Conservation (phyloP, 2,888 invertebrate species). For the Salpingus planirostris region DNA sequence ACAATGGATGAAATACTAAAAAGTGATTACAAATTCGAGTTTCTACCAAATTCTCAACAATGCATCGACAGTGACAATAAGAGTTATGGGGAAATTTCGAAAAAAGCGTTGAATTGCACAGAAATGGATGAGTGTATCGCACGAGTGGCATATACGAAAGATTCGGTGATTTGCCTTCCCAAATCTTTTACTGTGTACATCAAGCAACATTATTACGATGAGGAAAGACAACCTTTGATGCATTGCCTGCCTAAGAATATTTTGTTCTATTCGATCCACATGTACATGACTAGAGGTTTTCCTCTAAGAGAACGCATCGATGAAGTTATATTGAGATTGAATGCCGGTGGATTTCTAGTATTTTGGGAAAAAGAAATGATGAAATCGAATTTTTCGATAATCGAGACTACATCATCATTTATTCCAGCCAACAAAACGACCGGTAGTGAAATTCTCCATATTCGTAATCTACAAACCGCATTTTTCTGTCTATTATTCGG, state of each 20-base stretch:
- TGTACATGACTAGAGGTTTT: slow-evolving; percentile 9
- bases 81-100: neutral
- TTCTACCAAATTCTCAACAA: slow-evolving; percentile 6
- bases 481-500: slow-evolving; percentile 5
- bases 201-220: slow-evolving; percentile 2
- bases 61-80: slow-evolving; percentile 4
- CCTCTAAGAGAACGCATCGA: slow-evolving; percentile 3
- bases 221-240: slow-evolving; percentile 6
- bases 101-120: slow-evolving; percentile 1
- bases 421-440: neutral
- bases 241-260: slow-evolving; percentile 3
- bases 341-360: slow-evolving; percentile 6
- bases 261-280: slow-evolving; percentile 3
- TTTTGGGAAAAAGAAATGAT: slow-evolving; percentile 6
- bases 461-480: slow-evolving; percentile 3
- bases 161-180: slow-evolving; percentile 5
- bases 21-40: slow-evolving; percentile 7
- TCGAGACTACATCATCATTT: no score
- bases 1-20: slow-evolving; percentile 13
- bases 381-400: no score
- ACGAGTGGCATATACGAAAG: slow-evolving; percentile 5
- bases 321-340: slow-evolving; percentile 2
- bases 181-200: slow-evolving; percentile 3
- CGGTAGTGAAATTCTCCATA: slow-evolving; percentile 1
- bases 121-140: slow-evolving; percentile 5